Evolutionary conservation across 2,888 invertebrate genomes (phyloP).

Genomic region (Nephrotoma flavescens): DNA sequence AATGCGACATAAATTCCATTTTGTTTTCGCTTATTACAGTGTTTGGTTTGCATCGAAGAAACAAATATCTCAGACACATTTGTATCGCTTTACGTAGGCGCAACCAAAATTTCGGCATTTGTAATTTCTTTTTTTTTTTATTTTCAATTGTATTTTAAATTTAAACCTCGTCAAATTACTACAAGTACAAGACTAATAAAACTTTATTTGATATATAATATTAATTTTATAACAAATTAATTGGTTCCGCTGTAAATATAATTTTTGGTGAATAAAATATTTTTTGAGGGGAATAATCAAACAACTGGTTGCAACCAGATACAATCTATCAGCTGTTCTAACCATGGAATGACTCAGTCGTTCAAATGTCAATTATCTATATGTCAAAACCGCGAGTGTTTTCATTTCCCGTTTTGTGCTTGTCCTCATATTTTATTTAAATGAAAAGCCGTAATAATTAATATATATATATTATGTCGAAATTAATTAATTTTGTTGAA

Average conservation of each 20-base stretch:
- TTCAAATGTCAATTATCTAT: not conserved
- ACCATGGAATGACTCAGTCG: not conserved
- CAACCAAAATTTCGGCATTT: not conserved
- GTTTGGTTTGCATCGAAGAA: too few relatives aligned
- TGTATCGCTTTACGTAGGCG: not conserved
- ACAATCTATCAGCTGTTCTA: not conserved
- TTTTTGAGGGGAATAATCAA: too few relatives aligned
- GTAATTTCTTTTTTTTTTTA: too few relatives aligned
- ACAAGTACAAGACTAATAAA: too few relatives aligned
- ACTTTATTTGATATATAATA: too few relatives aligned
- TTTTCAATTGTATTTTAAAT: too few relatives aligned
- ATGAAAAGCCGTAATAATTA: not conserved
- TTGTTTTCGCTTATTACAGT: too few relatives aligned
- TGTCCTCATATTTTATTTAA: not conserved
- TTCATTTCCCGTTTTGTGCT: not conserved
- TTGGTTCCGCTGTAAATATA: not conserved
- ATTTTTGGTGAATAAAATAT: not conserved
- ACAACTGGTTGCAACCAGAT: not conserved
- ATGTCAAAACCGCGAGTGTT: not conserved
- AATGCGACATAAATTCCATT: too few relatives aligned
- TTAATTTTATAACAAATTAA: too few relatives aligned
- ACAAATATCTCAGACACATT: too few relatives aligned
- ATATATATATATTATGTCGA: constrained; percentile 10
- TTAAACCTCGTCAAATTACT: too few relatives aligned
- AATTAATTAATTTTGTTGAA: constrained; percentile 17